Conservation (phyloP, 92 coral and sea anemone genomes). For the Zoanthus solanderi region DNA sequence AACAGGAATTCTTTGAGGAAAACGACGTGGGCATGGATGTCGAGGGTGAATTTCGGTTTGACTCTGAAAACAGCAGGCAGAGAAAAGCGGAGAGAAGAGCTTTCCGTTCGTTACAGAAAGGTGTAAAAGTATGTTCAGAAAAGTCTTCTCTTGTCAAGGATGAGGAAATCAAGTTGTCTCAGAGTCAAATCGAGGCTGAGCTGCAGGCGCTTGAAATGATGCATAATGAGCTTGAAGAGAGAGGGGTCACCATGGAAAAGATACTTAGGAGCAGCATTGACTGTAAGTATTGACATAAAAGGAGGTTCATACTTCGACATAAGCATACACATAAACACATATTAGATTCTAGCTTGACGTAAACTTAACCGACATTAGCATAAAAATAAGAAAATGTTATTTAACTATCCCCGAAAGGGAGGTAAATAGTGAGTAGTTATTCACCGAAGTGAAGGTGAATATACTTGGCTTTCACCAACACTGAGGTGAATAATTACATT, state of each 20-base stretch:
- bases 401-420: no score
- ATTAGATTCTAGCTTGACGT: no score
- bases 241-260: conserved; percentile 86
- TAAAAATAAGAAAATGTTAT: no score
- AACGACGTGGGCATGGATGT: conserved; percentile 73
- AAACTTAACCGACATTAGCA: no score
- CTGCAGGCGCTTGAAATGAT: conserved; percentile 70
- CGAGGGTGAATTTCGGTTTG: conserved; percentile 87
- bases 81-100: conserved; percentile 83
- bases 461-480: no score
- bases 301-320: no score
- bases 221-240: conserved; percentile 71
- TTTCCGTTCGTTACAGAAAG: conserved; percentile 65
- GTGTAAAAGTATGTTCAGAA: conserved; percentile 52
- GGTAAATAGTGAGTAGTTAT: no score
- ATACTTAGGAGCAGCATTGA: conserved; percentile 71
- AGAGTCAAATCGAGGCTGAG: conserved; percentile 71
- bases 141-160: conserved; percentile 71
- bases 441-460: no score
- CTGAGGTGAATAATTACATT: no score
- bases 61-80: conserved; percentile 65
- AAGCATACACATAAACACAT: no score
- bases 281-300: conserved; percentile 62
- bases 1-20: conserved; percentile 59
- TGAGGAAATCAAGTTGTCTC: conserved; percentile 81